These are phyloP conservation scores for Chironex yamaguchii DNA, from an alignment of 30 jellyfish, hydroid and myxozoan genomes.

Conservation along the genomic window DNA sequence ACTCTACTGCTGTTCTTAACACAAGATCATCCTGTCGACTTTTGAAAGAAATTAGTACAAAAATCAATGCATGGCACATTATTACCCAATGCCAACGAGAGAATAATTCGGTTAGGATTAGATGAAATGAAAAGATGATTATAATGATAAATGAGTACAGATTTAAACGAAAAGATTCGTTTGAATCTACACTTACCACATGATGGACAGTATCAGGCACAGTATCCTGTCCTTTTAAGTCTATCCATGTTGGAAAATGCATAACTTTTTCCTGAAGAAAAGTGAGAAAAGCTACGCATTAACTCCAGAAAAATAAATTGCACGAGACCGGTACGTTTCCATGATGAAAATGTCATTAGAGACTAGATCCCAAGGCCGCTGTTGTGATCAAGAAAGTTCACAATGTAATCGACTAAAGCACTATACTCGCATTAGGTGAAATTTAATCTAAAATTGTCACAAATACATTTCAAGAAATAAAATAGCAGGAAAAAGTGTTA, in stretches of 20 bases:
- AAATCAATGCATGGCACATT: not conserved
- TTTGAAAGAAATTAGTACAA: not conserved
- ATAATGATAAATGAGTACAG: not conserved
- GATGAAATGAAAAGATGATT: not conserved
- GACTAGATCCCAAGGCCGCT: too few species aligned
- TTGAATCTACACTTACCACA: constrained; percentile 60
- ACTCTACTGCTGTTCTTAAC: too few species aligned
- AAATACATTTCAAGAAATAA: too few species aligned
- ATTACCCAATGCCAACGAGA: not conserved
- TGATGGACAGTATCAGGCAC: constrained; percentile 99
- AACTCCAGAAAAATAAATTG: not conserved
- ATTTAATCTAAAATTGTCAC: too few species aligned
- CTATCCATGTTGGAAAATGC: constrained; percentile 98
- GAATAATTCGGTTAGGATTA: too few species aligned
- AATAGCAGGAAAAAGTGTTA: too few species aligned
- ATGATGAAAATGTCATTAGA: not conserved
- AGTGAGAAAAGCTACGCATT: not conserved
- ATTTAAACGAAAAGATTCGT: not conserved
- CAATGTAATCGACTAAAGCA: too few species aligned
- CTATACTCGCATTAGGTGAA: too few species aligned
- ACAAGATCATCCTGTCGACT: too few species aligned
- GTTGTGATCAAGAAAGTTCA: too few species aligned
- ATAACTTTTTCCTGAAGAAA: constrained; percentile 77
- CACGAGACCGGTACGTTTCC: not conserved
- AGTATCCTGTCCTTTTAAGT: constrained; percentile 95